Percentiles rank a stretch among this genome's conserved stretches.
Conservation (phyloP, 2,797 vertebrate species). For the Craterocephalus amniculus region DNA sequence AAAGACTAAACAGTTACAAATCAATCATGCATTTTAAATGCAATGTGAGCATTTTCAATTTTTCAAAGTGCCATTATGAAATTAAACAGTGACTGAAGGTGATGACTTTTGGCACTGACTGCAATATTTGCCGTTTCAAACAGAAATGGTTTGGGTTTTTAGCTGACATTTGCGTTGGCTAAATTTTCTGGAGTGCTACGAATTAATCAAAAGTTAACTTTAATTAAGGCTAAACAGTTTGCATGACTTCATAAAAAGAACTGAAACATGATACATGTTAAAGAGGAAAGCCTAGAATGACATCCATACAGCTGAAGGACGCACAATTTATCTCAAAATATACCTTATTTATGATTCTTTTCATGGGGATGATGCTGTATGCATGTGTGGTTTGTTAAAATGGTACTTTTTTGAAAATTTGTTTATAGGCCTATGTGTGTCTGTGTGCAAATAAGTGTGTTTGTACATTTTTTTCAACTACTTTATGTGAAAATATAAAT, state of each 20-base stretch:
- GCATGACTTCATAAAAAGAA: slow-evolving; percentile 1
- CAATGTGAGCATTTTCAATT: background rate
- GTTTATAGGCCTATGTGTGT: slow-evolving; percentile 67
- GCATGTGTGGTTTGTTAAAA: slow-evolving; percentile 59
- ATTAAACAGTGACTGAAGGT: background rate
- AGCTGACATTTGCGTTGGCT: background rate
- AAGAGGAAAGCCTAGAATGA: slow-evolving; percentile 38
- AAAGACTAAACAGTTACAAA: background rate
- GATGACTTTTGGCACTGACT: background rate
- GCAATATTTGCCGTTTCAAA: background rate
- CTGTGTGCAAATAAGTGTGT: slow-evolving; percentile 48
- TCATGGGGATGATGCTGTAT: slow-evolving; percentile 33
- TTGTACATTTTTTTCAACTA: slow-evolving; percentile 73
- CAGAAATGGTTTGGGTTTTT: background rate
- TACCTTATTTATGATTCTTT: slow-evolving; percentile 49
- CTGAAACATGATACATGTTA: slow-evolving; percentile 29
- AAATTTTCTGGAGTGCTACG: background rate
- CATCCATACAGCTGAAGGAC: slow-evolving; percentile 60
- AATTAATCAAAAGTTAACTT: slow-evolving; percentile 11
- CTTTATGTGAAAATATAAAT: slow-evolving; percentile 83
- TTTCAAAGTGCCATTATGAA: background rate
- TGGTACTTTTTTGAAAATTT: slow-evolving; percentile 69
- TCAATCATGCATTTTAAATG: background rate
- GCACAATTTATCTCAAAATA: slow-evolving; percentile 48
- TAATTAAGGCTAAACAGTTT: slow-evolving; percentile 5